Conservation (phyloP, 37 sponge, comb jelly and placozoan species). For the Diacarnus erythraeanus region DNA sequence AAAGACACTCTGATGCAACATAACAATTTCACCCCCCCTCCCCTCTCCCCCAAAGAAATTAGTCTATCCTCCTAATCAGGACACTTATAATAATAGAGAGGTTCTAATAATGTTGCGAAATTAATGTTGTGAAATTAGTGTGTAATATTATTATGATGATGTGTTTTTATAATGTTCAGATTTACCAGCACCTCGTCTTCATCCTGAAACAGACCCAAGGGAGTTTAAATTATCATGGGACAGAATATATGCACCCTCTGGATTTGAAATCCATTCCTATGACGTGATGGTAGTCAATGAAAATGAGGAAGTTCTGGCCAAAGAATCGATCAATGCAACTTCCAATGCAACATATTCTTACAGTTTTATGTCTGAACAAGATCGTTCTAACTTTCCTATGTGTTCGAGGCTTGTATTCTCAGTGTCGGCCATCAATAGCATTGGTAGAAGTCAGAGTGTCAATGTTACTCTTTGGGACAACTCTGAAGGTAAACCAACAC, state of each 20-base stretch:
- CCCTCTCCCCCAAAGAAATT: too few relatives aligned
- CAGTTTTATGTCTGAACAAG: not conserved
- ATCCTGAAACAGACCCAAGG: not conserved
- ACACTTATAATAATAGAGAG: too few relatives aligned
- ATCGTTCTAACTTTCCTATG: not conserved
- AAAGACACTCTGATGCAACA: too few relatives aligned
- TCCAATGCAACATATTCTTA: not conserved
- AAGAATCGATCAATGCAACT: not conserved
- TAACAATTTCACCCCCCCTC: too few relatives aligned
- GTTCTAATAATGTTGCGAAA: too few relatives aligned
- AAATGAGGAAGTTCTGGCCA: not conserved
- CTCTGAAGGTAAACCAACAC: not conserved
- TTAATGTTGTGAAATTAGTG: too few relatives aligned
- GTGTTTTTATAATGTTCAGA: too few relatives aligned
- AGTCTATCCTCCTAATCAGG: too few relatives aligned
- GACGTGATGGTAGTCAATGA: not conserved
- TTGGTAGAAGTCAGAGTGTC: not conserved
- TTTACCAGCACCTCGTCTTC: too few relatives aligned
- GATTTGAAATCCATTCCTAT: not conserved
- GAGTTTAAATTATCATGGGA: not conserved
- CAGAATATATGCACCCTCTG: not conserved
- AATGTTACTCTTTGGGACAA: not conserved
- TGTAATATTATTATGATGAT: too few relatives aligned
- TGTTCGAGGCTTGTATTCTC: not conserved
- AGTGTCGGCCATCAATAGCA: not conserved